Percentiles rank a stretch among this genome's conserved stretches.
Evolutionary conservation across 2,113 vertebrate species (phyloP).

Genomic region (Sapajus apella): DNA sequence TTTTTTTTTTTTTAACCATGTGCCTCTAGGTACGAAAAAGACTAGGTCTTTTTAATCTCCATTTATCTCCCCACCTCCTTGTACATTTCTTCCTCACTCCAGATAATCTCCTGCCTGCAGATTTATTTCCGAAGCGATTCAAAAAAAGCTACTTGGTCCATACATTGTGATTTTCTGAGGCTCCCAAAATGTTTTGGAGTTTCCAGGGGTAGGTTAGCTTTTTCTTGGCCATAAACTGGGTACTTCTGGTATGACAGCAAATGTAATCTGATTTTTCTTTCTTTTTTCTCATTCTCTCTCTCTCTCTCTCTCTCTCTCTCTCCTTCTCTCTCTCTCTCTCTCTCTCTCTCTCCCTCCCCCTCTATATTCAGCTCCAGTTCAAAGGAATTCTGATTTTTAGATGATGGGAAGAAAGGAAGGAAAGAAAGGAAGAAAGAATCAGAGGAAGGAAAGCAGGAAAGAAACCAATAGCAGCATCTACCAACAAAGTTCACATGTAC

Average conservation of each 20-base stretch:
- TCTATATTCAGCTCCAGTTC: no score
- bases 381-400: neutral
- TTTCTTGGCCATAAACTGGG: neutral
- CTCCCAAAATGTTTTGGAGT: neutral
- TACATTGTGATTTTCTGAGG: neutral
- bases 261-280: neutral
- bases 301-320: no score
- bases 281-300: no score
- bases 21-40: neutral
- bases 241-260: neutral
- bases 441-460: neutral
- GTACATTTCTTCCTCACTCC: neutral
- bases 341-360: no score
- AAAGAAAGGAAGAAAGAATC: neutral
- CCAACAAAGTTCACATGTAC: neutral
- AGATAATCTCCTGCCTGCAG: constrained; percentile 26
- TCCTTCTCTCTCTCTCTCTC: no score
- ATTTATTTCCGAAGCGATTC: constrained; percentile 58
- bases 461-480: neutral
- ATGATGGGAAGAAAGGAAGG: neutral
- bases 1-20: no score
- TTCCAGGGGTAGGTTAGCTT: neutral
- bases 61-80: neutral
- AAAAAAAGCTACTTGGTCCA: neutral
- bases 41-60: neutral